A percentile compares a stretch with the other conserved stretches of the same genome.
Evolutionary conservation across 2,888 invertebrate genomes (phyloP).

Genomic region (Apamea epomidion): DNA sequence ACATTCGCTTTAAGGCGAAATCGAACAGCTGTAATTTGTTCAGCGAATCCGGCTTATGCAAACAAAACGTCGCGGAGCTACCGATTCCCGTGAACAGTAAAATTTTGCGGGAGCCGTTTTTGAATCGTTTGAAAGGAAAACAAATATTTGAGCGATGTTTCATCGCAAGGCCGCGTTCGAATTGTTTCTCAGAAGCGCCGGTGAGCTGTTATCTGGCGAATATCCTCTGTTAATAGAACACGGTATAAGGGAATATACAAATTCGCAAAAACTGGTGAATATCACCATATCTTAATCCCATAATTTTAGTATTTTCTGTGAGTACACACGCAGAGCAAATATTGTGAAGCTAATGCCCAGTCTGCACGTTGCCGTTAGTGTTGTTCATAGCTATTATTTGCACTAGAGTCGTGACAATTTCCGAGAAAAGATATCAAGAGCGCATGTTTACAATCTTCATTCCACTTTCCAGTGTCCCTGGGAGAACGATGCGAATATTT

Average conservation of each 20-base stretch:
- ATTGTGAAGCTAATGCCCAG: slow-evolving; percentile 56
- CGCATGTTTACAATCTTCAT: slow-evolving; percentile 78
- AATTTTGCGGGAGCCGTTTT: slow-evolving; percentile 85
- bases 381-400: slow-evolving; percentile 72
- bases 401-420: slow-evolving; percentile 76
- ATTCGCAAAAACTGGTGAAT: slow-evolving; percentile 16
- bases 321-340: slow-evolving; percentile 58
- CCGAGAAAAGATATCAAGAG: slow-evolving; percentile 78
- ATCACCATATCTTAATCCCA: slow-evolving; percentile 53
- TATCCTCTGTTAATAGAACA: slow-evolving; percentile 64
- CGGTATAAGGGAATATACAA: slow-evolving; percentile 44
- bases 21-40: slow-evolving; percentile 82
- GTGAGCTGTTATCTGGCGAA: slow-evolving; percentile 76
- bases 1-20: slow-evolving; percentile 70
- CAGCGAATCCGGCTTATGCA: slow-evolving; percentile 81
- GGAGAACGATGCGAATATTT: slow-evolving; percentile 81
- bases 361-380: slow-evolving; percentile 56
- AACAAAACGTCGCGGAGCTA: slow-evolving; percentile 82
- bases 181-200: slow-evolving; percentile 82
- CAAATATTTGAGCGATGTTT: slow-evolving; percentile 85
- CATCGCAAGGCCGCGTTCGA: slow-evolving; percentile 83
- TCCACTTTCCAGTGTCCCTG: slow-evolving; percentile 77
- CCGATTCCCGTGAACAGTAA: slow-evolving; percentile 83
- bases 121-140: slow-evolving; percentile 86
- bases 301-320: slow-evolving; percentile 45